A percentile compares a stretch with the other conserved stretches of the same genome.
Evolutionary conservation across 2,113 vertebrate genomes (phyloP).

Genomic region (Apistogramma diplotaenia): DNA sequence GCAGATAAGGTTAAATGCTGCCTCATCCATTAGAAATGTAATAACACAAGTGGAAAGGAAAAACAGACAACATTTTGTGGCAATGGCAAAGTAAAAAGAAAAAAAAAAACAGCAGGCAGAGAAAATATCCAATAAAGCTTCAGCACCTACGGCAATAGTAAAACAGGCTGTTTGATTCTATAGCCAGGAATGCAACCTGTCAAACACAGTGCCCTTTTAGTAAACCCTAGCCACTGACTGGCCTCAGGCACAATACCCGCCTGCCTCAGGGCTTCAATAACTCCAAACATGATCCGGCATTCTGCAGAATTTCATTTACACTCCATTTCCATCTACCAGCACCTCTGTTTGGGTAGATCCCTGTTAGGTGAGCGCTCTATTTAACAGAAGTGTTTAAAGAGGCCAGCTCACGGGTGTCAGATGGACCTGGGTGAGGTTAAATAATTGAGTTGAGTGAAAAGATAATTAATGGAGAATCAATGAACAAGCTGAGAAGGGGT

Average conservation of each 20-base stretch:
- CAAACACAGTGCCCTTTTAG: constrained; percentile 33
- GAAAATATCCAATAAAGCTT: constrained; percentile 43
- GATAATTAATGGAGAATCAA: constrained; percentile 83
- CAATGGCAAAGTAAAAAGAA: neutral
- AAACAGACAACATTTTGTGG: constrained; percentile 6
- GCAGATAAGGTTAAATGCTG: constrained; percentile 18
- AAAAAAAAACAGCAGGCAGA: neutral
- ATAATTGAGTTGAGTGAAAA: constrained; percentile 80
- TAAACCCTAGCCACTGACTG: constrained; percentile 45
- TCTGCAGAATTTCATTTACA: constrained; percentile 47
- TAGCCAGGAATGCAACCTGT: constrained; percentile 45
- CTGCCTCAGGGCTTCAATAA: constrained; percentile 52
- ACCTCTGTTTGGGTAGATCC: constrained; percentile 23
- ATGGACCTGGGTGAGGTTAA: constrained; percentile 63
- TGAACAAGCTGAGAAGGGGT: constrained; percentile 66
- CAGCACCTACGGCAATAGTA: constrained; percentile 44
- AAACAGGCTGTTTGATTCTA: constrained; percentile 46
- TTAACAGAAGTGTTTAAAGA: constrained; percentile 57
- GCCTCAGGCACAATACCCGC: constrained; percentile 38
- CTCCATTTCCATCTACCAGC: constrained; percentile 14
- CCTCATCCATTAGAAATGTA: constrained; percentile 18
- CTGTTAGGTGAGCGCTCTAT: constrained; percentile 35
- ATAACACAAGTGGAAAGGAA: neutral
- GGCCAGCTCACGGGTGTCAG: constrained; percentile 61
- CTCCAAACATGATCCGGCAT: constrained; percentile 56